Evolutionary conservation across 2,797 vertebrate genomes (phyloP).

Genomic region (Adrianichthys oophorus): DNA sequence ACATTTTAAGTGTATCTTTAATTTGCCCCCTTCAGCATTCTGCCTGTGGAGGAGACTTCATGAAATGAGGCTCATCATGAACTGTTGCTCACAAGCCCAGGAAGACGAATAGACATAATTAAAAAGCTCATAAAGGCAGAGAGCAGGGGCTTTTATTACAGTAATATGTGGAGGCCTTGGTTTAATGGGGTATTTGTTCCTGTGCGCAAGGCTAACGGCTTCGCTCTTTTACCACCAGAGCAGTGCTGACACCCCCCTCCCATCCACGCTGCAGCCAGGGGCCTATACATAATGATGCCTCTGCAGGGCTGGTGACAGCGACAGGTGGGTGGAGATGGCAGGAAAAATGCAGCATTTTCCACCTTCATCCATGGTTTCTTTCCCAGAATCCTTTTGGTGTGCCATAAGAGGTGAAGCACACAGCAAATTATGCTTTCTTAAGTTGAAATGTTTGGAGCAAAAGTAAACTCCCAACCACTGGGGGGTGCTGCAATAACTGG

Average conservation of each 20-base stretch:
- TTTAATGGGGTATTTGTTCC: slow-evolving; percentile 76
- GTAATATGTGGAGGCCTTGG: slow-evolving; percentile 70
- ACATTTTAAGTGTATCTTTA: slow-evolving; percentile 26
- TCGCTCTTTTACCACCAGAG: slow-evolving; percentile 44
- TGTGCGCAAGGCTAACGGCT: slow-evolving; percentile 49
- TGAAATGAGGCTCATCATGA: slow-evolving; percentile 65
- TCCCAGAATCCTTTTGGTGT: no score
- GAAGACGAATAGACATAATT: slow-evolving; percentile 80
- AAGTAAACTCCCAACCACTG: neutral
- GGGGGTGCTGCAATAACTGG: no score
- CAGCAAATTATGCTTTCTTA: neutral
- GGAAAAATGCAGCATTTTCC: slow-evolving; percentile 16
- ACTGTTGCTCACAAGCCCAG: slow-evolving; percentile 66
- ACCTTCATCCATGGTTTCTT: slow-evolving; percentile 8
- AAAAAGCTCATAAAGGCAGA: slow-evolving; percentile 73
- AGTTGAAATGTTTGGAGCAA: neutral
- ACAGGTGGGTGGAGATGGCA: slow-evolving; percentile 10
- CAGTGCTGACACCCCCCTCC: slow-evolving; percentile 26
- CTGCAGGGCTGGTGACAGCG: slow-evolving; percentile 45
- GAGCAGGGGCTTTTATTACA: slow-evolving; percentile 70
- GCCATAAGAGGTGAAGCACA: no score
- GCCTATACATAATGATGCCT: slow-evolving; percentile 64
- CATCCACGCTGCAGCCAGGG: slow-evolving; percentile 42
- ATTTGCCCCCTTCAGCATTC: slow-evolving; percentile 41
- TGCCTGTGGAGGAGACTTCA: slow-evolving; percentile 41